Evolutionary conservation across 2,888 invertebrate genomes (phyloP).

Genomic region (Trichopria drosophilae): DNA sequence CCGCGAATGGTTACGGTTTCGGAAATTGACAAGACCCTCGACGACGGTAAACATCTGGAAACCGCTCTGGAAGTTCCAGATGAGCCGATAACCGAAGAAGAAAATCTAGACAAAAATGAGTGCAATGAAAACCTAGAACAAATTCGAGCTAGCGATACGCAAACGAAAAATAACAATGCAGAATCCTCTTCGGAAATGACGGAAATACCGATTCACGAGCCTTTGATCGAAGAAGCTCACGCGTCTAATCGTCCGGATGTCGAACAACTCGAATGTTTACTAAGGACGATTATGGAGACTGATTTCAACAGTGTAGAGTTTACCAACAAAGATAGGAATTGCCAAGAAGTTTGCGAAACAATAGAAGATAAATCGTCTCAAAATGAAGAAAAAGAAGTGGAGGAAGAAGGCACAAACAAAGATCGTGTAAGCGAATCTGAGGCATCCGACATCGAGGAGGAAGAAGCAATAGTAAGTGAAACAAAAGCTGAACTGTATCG

Average conservation of each 20-base stretch:
- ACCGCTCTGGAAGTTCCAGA: constrained; percentile 4
- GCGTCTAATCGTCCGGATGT: constrained; percentile 43
- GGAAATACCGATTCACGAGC: constrained; percentile 1
- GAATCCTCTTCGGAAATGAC: constrained; percentile 27
- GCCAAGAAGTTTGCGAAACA: constrained; percentile 22
- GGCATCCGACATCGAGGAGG: constrained; percentile 22
- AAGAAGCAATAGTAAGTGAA: constrained; percentile 9
- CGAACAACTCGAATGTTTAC: constrained; percentile 50
- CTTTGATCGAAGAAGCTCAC: constrained; percentile 1
- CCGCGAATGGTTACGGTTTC: constrained; percentile 24
- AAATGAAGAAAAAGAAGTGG: constrained; percentile 35
- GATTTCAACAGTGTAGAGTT: constrained; percentile 39
- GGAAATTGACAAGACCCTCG: neutral
- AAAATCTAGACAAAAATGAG: constrained; percentile 2
- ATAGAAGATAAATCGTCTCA: constrained; percentile 15
- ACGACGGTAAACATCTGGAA: constrained; percentile 5
- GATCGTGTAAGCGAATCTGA: neutral
- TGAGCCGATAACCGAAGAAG: constrained; percentile 14
- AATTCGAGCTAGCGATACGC: constrained; percentile 12
- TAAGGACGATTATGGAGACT: constrained; percentile 51
- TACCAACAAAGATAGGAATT: constrained; percentile 15
- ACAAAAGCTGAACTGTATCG: constrained; percentile 36
- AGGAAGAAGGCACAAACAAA: constrained; percentile 30
- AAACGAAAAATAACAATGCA: constrained; percentile 31
- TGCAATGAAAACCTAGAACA: neutral